phyloP scores from a whole-genome alignment of 2,888 invertebrate species.

The Taenaris catops region DNA sequence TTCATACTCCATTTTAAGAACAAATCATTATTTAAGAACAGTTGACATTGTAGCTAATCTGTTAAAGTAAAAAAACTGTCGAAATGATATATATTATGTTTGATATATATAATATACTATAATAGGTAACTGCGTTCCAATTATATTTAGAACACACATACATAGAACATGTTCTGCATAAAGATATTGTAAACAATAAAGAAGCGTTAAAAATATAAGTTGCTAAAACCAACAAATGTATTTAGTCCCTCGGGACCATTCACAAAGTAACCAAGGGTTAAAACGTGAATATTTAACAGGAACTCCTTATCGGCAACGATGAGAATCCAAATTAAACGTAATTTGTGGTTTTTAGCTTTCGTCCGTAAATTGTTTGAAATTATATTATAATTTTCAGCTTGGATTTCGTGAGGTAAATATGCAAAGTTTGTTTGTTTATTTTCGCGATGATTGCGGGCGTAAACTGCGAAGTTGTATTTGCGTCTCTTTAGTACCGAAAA shows the following conservation, averaged over 20 bases:
- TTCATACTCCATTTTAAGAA: too few relatives aligned
- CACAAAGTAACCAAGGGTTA: constrained; percentile 29
- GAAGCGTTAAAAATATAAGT: too few relatives aligned
- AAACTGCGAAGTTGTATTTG: not conserved
- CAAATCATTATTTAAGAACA: too few relatives aligned
- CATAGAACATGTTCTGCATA: too few relatives aligned
- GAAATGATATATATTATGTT: too few relatives aligned
- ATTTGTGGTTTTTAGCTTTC: constrained; percentile 35
- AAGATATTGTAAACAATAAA: too few relatives aligned
- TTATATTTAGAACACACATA: too few relatives aligned
- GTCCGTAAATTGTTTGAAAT: constrained; percentile 25
- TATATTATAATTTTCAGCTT: constrained; percentile 19
- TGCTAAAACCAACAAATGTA: constrained; percentile 10
- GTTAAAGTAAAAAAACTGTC: too few relatives aligned
- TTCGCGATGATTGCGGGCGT: not conserved
- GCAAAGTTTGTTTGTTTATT: constrained; percentile 10
- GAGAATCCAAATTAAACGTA: constrained; percentile 49
- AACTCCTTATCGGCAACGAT: constrained; percentile 35
- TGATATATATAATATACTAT: too few relatives aligned
- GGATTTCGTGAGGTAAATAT: constrained; percentile 19
- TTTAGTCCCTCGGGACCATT: constrained; percentile 9
- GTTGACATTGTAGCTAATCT: too few relatives aligned
- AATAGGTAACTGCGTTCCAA: too few relatives aligned
- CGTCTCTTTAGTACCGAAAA: too few relatives aligned
- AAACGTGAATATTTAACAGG: constrained; percentile 50